Base-by-base conservation (phyloP, 2,113 vertebrate species). In the Erythrolamprus reginae region DNA sequence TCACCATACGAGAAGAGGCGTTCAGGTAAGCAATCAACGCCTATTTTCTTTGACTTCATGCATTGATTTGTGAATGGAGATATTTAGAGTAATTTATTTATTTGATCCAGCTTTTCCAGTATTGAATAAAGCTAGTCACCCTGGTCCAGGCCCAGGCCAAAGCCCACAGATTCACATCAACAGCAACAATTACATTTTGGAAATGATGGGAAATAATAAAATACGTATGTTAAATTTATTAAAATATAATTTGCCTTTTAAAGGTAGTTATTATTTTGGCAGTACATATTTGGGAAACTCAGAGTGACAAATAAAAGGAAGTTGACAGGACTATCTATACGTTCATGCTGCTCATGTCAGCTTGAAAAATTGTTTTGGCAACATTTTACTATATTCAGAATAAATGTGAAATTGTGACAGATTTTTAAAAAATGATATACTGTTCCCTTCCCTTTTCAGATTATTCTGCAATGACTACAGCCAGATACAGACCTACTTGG, bases 401-500 rank as follows among this genome's bases (percentile, higher is more conserved):
- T 9, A 42, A 45, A 89, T 0, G 47, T 45, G 48, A 90, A 4
- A 24, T 83, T 53, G 91, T 92, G 26, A 93, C 52, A 8, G 33
- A 55, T 82, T 86, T 23, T 89, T 47, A 12, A 65, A 58, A 65
- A 65, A 0, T 61, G 86, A 87, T 94, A 1, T 93, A 1, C 0
- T 33, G 28, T 10, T 92, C 13, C 21, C 89, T 53, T 94, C 93
- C 90, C 5, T 96, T 84, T 96, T 88, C 96, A 99, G 98, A 97
- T 95, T 96, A 91, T 86, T 96, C 96, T 96, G 98, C 98, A 94
- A 99, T 99, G 99, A 99, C 98, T 96, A 98, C 98, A 28, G 98
- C 98, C 92, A 97, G 98, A 95, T 99, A 98, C 92, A 97, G 98
- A 95, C 98, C 98, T 95, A 99, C 98, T 42, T 99, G 99, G 99